These are phyloP conservation scores for Chelidonichthys spinosus DNA, from an alignment of 2,797 vertebrate genomes.

Conservation along the genomic window DNA sequence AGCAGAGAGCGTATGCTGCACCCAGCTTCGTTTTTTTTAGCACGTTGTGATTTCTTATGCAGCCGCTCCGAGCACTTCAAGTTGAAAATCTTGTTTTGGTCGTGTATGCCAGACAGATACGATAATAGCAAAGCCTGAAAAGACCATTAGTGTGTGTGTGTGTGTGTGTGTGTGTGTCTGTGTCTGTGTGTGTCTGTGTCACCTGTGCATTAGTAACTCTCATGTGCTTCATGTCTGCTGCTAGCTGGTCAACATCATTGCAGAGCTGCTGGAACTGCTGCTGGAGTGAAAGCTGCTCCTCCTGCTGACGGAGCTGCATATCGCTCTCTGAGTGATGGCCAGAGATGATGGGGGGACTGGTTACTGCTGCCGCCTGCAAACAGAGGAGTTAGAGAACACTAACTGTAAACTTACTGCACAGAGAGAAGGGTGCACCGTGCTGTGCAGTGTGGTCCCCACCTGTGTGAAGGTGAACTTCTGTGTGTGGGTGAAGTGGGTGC, in stretches of 20 bases:
- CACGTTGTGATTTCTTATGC: no score
- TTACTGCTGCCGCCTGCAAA: slow-evolving; percentile 53
- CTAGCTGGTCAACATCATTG: slow-evolving; percentile 80
- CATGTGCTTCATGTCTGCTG: slow-evolving; percentile 83
- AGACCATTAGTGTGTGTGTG: not conserved
- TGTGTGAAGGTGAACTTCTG: slow-evolving; percentile 90
- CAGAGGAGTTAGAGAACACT: not conserved
- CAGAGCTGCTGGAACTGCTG: slow-evolving; percentile 84
- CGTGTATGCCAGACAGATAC: no score
- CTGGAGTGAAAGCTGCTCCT: slow-evolving; percentile 82
- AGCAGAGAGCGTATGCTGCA: no score
- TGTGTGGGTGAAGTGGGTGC: slow-evolving; percentile 91
- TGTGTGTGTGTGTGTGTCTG: not conserved
- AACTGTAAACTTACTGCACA: not conserved
- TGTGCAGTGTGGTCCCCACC: slow-evolving; percentile 66
- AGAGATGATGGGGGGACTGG: slow-evolving; percentile 64
- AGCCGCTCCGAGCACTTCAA: no score
- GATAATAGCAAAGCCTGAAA: not conserved
- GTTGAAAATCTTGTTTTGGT: no score
- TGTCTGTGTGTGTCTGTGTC: not conserved
- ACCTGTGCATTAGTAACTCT: slow-evolving; percentile 86
- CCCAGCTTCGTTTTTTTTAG: no score
- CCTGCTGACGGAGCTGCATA: slow-evolving; percentile 80
- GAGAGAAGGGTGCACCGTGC: not conserved
- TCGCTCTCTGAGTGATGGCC: slow-evolving; percentile 82